Evolutionary conservation across 2,888 invertebrate species (phyloP), one percentile per base, ranked within the genome.

Genomic region (Suillia variegata): DNA sequence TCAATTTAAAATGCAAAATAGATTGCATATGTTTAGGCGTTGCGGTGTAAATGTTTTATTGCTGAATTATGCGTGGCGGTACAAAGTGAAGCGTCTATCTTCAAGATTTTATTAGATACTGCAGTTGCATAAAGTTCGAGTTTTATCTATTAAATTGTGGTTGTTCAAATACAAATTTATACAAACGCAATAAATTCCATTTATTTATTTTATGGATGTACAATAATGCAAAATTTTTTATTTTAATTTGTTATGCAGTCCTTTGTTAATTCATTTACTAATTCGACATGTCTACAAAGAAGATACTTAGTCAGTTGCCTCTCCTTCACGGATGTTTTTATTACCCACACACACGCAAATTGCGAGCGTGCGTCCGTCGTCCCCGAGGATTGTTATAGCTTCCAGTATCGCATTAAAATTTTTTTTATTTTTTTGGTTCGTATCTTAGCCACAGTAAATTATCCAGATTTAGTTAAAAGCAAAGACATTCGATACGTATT

Each of bases 381-480:
- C 60, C 60, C 60, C 31, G 18, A 56, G 60, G 60, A 53, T n/a
- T 60, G 22, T 34, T n/a, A n/a, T n/a, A n/a, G n/a, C n/a, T n/a
- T 5, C 59, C 55, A 47, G n/a, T 24, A 59, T 56, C 45, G 47
- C 55, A 59, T 59, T 56, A 56, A 56, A n/a, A 60, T 60, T 60
- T 60, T 56, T 60, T 53, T 60, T 56, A 60, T 60, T 56, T 56
- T 56, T 48, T 56, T 60, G 52, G 53, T 60, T 55, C 47, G 55
- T n/a, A n/a, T n/a, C n/a, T 31, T 50, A 42, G 45, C 31, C 31
- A 20, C 48, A 42, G 61, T 67, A 71, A 73, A 72, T 74, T 73
- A 74, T 74, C 71, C 71, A 69, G 73, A 72, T 72, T 72, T n/a
- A n/a, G n/a, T n/a, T n/a, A n/a, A n/a, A n/a, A n/a, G n/a, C n/a